Evolutionary conservation across 2,797 vertebrate species (phyloP), one percentile per base, ranked within the genome.

Genomic region (Ctenosaura bakeri): DNA sequence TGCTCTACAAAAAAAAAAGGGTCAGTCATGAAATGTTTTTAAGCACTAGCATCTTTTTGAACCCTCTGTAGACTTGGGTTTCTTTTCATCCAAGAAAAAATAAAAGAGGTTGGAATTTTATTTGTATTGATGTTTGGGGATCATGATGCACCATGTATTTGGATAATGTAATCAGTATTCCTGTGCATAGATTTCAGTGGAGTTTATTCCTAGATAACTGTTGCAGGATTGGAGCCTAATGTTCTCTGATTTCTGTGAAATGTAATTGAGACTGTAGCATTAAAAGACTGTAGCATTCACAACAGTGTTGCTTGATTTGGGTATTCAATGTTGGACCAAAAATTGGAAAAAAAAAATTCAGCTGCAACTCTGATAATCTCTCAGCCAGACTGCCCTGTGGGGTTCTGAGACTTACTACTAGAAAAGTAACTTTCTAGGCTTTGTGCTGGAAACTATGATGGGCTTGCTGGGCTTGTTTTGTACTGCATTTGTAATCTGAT

Each of bases 141-240:
- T 35, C 10, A 14, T 35, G 22, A 8, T 38, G 42, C 3, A 73
- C 14, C n/a, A 56, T 50, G 22, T 88, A 16, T 14, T 22, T 38
- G 35, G 89, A 46, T 66, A 94, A 94, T 89, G 71, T 32, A 77
- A 90, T 87, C 84, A 93, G 85, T 83, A 92, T 93, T 12, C 62
- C 35, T 80, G 16, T 42, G n/a, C 26, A 86, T 10, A 46, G 56
- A 77, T 38, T 77, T 86, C 29, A 18, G 32, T 78, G 9, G 26
- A 24, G 8, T 26, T n/a, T 77, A 32, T 38, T 62, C 18, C 18
- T 78, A 32, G 29, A 38, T 87, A 62, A 62, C 6, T 62, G 10
- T 64, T 50, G 35, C 4, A 56, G 5, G 10, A 71, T 18, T 80
- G 62, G 46, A 80, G 32, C 42, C 9, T 79, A 79, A 69, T 7